Percentiles rank a stretch among this genome's conserved stretches.
These are phyloP conservation scores for Phania funesta DNA, from an alignment of 2,888 invertebrate species.

Conservation along the genomic window DNA sequence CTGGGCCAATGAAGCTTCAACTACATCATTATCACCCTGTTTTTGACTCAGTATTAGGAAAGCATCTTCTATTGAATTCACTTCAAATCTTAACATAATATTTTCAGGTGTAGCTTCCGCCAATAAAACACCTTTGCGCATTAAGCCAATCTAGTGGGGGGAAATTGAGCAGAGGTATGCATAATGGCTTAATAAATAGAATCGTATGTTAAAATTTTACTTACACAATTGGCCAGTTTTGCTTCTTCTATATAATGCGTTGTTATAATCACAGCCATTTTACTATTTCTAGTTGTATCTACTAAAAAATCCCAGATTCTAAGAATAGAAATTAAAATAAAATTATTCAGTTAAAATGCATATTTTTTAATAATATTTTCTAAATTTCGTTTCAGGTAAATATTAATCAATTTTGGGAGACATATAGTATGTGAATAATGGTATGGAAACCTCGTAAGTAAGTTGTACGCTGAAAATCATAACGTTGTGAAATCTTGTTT, in stretches of 20 bases:
- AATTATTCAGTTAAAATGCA: too few species aligned
- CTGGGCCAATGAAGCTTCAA: slow-evolving; percentile 68
- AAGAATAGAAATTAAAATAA: slow-evolving; percentile 40
- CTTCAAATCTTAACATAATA: slow-evolving; percentile 86
- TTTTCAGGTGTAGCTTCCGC: slow-evolving; percentile 91
- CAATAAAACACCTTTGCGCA: slow-evolving; percentile 91
- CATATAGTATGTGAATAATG: background rate
- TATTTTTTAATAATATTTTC: slow-evolving; percentile 2
- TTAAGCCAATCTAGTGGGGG: slow-evolving; percentile 89
- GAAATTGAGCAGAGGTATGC: slow-evolving; percentile 11
- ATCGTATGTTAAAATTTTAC: slow-evolving; percentile 60
- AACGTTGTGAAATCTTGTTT: too few species aligned
- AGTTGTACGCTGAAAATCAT: background rate
- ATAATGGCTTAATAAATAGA: background rate
- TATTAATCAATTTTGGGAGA: background rate
- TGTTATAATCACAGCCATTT: slow-evolving; percentile 92
- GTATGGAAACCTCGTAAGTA: slow-evolving; percentile 1
- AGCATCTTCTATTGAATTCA: slow-evolving; percentile 90
- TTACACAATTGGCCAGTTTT: slow-evolving; percentile 88
- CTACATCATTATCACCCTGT: slow-evolving; percentile 79
- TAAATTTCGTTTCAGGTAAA: slow-evolving; percentile 55
- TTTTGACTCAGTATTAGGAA: slow-evolving; percentile 89
- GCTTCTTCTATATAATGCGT: slow-evolving; percentile 98
- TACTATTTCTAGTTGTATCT: slow-evolving; percentile 85
- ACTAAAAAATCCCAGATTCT: slow-evolving; percentile 95